phyloP scores from a whole-genome alignment of 2,797 vertebrate genomes.

The Sparidentex hasta region DNA sequence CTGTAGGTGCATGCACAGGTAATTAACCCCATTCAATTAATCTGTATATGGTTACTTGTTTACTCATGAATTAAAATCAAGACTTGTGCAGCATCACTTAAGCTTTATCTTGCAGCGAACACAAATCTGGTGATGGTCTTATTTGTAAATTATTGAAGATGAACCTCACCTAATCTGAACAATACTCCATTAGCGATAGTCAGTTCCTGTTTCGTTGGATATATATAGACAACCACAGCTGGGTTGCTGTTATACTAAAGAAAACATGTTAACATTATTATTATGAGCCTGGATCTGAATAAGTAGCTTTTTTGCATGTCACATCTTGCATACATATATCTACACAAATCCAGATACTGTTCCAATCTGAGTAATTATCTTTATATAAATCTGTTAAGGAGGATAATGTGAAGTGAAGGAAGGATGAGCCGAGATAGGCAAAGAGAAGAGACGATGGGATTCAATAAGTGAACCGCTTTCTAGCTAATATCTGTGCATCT shows the following conservation, averaged over 20 bases:
- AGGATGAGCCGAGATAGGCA: not conserved
- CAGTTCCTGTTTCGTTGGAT: not conserved
- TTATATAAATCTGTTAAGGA: not conserved
- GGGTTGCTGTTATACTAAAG: not conserved
- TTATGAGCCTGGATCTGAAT: not conserved
- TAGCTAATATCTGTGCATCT: not conserved
- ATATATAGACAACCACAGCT: not conserved
- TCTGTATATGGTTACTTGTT: not conserved
- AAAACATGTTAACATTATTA: not conserved
- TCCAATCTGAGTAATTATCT: not conserved
- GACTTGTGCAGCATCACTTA: not conserved
- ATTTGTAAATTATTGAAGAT: not conserved
- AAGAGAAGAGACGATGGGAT: not conserved
- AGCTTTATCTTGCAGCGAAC: not conserved
- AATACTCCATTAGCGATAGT: not conserved
- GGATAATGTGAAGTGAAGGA: not conserved
- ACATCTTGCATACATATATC: not conserved
- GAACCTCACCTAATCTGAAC: not conserved
- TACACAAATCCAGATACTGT: not conserved
- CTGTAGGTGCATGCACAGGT: not conserved
- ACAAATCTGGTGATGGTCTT: not conserved
- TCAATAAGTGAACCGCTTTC: too few relatives aligned
- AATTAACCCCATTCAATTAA: not conserved
- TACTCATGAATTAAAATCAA: not conserved
- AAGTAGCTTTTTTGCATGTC: too few relatives aligned